Conservation (phyloP, 2,888 invertebrate genomes). For the Pyrocoelia pectoralis region DNA sequence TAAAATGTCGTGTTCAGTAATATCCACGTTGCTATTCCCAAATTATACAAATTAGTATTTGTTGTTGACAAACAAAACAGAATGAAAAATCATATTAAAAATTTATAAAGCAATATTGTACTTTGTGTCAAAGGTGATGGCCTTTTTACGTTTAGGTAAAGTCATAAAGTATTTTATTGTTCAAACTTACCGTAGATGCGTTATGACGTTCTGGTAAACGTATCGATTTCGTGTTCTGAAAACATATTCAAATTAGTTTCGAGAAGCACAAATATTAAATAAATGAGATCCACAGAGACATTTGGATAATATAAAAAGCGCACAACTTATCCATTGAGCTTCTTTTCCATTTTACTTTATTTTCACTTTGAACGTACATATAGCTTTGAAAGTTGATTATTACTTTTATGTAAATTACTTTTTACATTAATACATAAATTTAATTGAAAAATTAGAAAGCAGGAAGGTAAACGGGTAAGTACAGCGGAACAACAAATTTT, state of each 20-base stretch:
- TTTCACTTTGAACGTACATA: neutral
- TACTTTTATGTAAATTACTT: slow-evolving; percentile 1
- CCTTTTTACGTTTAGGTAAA: slow-evolving; percentile 35
- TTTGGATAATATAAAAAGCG: slow-evolving; percentile 1
- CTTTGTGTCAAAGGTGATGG: slow-evolving; percentile 12
- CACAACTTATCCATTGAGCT: neutral
- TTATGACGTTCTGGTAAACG: slow-evolving; percentile 12
- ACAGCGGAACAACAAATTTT: no score
- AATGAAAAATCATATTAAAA: neutral
- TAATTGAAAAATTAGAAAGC: no score
- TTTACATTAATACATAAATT: no score
- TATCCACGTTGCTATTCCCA: neutral
- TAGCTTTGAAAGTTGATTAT: neutral
- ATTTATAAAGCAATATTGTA: slow-evolving; percentile 8
- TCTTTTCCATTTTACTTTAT: neutral
- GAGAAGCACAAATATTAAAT: neutral
- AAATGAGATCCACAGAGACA: neutral
- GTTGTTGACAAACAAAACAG: neutral
- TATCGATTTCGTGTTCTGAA: slow-evolving; percentile 22
- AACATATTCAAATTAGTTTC: slow-evolving; percentile 16
- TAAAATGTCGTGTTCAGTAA: slow-evolving; percentile 14
- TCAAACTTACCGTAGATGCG: slow-evolving; percentile 34
- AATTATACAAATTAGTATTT: neutral
- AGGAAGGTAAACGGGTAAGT: no score
- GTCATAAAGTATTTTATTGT: slow-evolving; percentile 37